Evolutionary conservation across 2,888 invertebrate species (phyloP), one percentile per base, ranked within the genome.

Genomic region (Drosophila siamana): DNA sequence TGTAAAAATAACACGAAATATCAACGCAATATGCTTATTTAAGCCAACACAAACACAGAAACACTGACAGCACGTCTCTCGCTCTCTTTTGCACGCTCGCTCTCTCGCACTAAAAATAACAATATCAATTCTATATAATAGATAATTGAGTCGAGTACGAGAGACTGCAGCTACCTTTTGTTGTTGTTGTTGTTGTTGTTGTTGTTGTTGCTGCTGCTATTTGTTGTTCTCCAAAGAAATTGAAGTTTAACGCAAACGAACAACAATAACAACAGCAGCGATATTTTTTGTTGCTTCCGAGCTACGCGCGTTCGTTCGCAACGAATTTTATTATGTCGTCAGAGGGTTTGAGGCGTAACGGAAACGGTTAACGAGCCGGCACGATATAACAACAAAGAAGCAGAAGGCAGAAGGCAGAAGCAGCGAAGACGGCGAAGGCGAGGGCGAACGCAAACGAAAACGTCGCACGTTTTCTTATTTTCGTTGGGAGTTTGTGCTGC

Each of bases 1-100:
- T 83, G 87, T 83, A 83, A 83, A 84, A 84, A 86, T 86, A 83
- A 84, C 85, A 78, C 72, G 48, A 76, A 74, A 76, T 80, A 69
- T 65, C 59, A 60, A 67, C 78, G 63, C 65, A 74, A 69, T 64
- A 56, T 69, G 63, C 54, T 59, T 73, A 62, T 68, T 74, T 78
- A 79, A 78, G 79, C 76, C 79, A 79, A 78, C 68, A 69, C 75
- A 70, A 19, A 19, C 19, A 19, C 62, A 61, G 64, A 61, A 52
- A 40, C 38, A 57, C 26, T 6, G 6, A 48, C 47, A 41, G 22
- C 30, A 48, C 47, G 28, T 13, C 30, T 15, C 13, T 9, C 54
- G 38, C 48, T 48, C 48, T 22, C 36, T 44, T 9, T 19, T 19
- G 9, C 9, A 16, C 1, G 2, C 40, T 19, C 40, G 6, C 41